Base-by-base conservation (phyloP, 2,888 invertebrate genomes). In the Oxyteleia sp. region DNA sequence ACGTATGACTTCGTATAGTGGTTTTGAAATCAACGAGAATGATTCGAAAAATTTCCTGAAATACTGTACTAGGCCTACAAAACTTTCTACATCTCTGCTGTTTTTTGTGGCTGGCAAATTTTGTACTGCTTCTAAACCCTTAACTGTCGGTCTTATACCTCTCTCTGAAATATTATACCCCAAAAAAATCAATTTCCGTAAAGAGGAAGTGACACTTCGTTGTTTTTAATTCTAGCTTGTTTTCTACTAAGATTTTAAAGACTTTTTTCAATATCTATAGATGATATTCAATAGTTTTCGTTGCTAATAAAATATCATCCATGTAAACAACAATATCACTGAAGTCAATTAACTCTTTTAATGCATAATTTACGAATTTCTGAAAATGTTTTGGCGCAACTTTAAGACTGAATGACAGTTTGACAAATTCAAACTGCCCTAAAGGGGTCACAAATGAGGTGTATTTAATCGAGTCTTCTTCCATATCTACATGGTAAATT, bases 91-190 rank as follows among this genome's bases (percentile, higher is more conserved):
- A n/a, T n/a, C n/a, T n/a, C n/a, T n/a, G n/a, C n/a, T n/a, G n/a
- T n/a, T n/a, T n/a, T n/a, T n/a, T n/a, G n/a, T n/a, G n/a, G n/a
- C n/a, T n/a, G n/a, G n/a, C n/a, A n/a, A n/a, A n/a, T n/a, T n/a
- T n/a, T n/a, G n/a, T n/a, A n/a, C n/a, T n/a, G n/a, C n/a, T n/a
- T n/a, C n/a, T n/a, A n/a, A n/a, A n/a, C n/a, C n/a, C n/a, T n/a
- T n/a, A n/a, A n/a, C n/a, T n/a, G 89, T 90, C 0, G 92, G 91
- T 35, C 81, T 51, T 0, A 92, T 80, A 0, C 90, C 89, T 0
- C 80, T 32, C 15, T 29, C 72, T n/a, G 85, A 86, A 20, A 92
- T 86, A 64, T 90, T 88, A 18, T 88, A 87, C 0, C 91, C 92
- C 7, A n/a, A 92, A 80, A 72, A 90, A 92, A 5, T 90, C 87